Evolutionary conservation across 2,113 vertebrate genomes (phyloP).

Genomic region (Gambusia holbrooki): DNA sequence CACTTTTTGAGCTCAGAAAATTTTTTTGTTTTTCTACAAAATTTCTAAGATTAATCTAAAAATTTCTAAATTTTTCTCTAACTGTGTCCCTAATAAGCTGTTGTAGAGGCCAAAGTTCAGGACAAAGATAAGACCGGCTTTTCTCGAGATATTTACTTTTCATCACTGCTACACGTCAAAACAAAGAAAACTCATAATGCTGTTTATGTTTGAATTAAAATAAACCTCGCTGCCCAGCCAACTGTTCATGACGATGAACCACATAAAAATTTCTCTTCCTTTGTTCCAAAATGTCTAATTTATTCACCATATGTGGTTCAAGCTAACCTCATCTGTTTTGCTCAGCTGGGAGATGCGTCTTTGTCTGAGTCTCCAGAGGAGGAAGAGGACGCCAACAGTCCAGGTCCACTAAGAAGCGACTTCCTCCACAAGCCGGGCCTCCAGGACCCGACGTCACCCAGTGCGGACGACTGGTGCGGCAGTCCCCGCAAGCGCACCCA

Average conservation of each 20-base stretch:
- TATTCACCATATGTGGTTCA: not conserved
- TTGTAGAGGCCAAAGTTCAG: no score
- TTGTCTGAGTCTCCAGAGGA: slow-evolving; percentile 79
- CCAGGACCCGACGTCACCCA: slow-evolving; percentile 22
- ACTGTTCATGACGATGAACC: not conserved
- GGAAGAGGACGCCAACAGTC: slow-evolving; percentile 73
- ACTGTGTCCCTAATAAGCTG: no score
- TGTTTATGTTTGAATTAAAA: not conserved
- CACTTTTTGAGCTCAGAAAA: no score
- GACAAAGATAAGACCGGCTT: no score
- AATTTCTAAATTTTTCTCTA: no score
- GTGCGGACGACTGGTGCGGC: slow-evolving; percentile 63
- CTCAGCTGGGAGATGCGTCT: slow-evolving; percentile 67
- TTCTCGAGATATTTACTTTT: not conserved
- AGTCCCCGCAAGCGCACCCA: slow-evolving; percentile 92
- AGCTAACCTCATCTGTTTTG: slow-evolving; percentile 7
- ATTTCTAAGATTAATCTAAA: no score
- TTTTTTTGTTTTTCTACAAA: no score
- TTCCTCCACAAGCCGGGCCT: not conserved
- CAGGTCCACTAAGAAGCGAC: slow-evolving; percentile 37
- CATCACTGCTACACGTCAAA: not conserved
- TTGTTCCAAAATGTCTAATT: not conserved
- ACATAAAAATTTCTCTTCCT: not conserved
- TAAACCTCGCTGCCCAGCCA: not conserved
- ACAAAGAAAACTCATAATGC: not conserved